Percentiles rank a stretch among this genome's conserved stretches.
phyloP scores from a whole-genome alignment of 2,888 invertebrate genomes.

The Gastrophysa polygoni region DNA sequence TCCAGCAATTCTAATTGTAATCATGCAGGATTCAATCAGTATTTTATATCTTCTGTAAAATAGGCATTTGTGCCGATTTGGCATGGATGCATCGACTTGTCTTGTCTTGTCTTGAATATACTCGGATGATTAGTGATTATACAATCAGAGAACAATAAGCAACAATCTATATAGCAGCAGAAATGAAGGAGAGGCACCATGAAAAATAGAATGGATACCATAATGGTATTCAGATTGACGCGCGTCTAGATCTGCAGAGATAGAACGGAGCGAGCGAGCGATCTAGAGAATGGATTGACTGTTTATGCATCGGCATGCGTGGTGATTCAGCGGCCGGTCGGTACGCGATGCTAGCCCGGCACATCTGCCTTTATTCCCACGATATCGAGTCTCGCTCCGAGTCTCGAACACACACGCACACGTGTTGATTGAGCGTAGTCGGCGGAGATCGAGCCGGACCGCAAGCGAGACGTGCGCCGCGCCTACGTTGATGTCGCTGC shows the following conservation, averaged over 20 bases:
- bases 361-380: conserved; percentile 58
- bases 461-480: conserved; percentile 9
- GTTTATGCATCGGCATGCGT: conserved; percentile 42
- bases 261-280: conserved; percentile 24
- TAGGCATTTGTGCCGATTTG: no score
- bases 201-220: no score
- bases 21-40: no score
- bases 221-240: not conserved
- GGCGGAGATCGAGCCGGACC: conserved; percentile 38
- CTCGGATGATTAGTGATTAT: no score
- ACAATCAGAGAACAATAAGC: no score
- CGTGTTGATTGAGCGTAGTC: conserved; percentile 51
- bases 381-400: conserved; percentile 39
- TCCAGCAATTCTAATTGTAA: no score
- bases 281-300: conserved; percentile 32
- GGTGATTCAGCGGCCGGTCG: conserved; percentile 34
- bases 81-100: no score
- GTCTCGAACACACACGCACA: conserved; percentile 48
- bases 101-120: no score
- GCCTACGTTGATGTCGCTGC: no score
- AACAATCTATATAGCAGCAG: no score
- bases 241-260: not conserved
- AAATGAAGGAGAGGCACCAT: no score
- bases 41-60: no score
- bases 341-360: conserved; percentile 30